These are phyloP conservation scores for Astreopora myriophthalma DNA, from an alignment of 64 coral and sea anemone species.

Conservation along the genomic window DNA sequence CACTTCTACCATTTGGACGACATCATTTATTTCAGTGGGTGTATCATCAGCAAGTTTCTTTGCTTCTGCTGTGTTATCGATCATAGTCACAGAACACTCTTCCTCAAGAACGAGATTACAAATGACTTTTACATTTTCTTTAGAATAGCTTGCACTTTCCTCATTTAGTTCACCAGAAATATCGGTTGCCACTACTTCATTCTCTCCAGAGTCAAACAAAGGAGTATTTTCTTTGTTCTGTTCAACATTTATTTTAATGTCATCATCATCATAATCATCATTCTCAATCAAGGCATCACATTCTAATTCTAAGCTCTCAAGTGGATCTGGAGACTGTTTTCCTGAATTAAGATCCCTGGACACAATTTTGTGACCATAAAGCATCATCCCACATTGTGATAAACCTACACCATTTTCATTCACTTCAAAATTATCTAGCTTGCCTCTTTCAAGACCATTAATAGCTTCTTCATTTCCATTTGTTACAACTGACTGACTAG, in stretches of 20 bases:
- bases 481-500: background rate
- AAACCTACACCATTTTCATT: background rate
- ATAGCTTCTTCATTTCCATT: background rate
- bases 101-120: conserved; percentile 12
- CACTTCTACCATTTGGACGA: background rate
- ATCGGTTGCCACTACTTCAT: background rate
- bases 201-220: background rate
- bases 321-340: background rate
- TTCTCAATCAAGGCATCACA: background rate
- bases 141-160: background rate
- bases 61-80: background rate
- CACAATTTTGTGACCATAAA: background rate
- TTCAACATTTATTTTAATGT: background rate
- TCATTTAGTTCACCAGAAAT: background rate
- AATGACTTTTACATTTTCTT: background rate
- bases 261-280: background rate
- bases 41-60: background rate
- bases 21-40: background rate
- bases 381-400: no score
- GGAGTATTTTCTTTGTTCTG: background rate
- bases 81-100: background rate
- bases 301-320: conserved; percentile 11
- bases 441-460: background rate
- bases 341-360: background rate
- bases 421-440: background rate